Conservation (phyloP, 2,113 vertebrate genomes). For the Pomatostomus ruficeps region DNA sequence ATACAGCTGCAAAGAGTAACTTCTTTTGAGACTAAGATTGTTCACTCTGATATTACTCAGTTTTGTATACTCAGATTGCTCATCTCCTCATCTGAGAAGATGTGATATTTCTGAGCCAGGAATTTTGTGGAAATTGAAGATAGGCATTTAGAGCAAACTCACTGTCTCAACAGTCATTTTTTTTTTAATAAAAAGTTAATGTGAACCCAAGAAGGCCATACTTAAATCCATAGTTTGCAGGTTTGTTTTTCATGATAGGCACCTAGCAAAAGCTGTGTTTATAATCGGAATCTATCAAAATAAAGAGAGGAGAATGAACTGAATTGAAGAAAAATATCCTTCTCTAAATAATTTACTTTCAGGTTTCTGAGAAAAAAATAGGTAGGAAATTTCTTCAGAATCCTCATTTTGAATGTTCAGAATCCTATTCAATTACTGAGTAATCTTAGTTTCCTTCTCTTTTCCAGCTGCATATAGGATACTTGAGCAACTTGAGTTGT, state of each 20-base stretch:
- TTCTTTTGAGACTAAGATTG: not conserved
- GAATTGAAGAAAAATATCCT: not conserved
- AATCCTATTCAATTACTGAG: not conserved
- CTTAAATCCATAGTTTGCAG: not conserved
- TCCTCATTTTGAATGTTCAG: not conserved
- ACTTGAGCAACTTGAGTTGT: not conserved
- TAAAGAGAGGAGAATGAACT: not conserved
- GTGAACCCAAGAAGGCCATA: not conserved
- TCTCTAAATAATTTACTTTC: not conserved
- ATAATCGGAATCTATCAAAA: not conserved
- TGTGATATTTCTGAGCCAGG: not conserved
- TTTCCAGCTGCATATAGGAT: not conserved
- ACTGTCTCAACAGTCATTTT: not conserved
- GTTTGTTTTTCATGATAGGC: not conserved
- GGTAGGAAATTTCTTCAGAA: not conserved
- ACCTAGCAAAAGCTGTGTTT: not conserved
- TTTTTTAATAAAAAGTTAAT: too few species aligned
- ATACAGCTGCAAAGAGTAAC: not conserved
- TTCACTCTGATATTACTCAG: not conserved
- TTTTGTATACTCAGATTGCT: not conserved
- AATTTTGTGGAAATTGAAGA: not conserved
- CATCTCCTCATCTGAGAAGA: not conserved
- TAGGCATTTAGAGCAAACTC: not conserved
- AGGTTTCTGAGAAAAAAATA: not conserved
- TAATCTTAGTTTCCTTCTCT: not conserved